A percentile compares a stretch with the other conserved stretches of the same genome.
Evolutionary conservation across 2,888 invertebrate species (phyloP).

Genomic region (Caenorhabditis virilis): DNA sequence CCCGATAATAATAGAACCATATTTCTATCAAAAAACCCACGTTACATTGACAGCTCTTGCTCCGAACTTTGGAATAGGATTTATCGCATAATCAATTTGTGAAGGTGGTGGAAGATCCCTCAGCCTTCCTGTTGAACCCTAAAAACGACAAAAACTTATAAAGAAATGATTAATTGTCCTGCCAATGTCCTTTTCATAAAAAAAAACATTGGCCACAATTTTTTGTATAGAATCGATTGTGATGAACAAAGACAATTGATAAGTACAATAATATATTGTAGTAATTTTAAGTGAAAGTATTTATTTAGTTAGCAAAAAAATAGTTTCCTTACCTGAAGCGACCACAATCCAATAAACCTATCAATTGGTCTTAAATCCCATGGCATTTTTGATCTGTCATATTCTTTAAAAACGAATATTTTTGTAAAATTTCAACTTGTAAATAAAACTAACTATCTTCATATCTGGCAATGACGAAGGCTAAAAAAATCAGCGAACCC

Average conservation of each 20-base stretch:
- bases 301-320: too few relatives aligned
- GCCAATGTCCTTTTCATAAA: too few relatives aligned
- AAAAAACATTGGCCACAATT: too few relatives aligned
- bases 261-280: too few relatives aligned
- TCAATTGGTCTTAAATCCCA: slow-evolving; percentile 64
- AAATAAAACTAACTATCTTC: slow-evolving; percentile 45
- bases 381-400: slow-evolving; percentile 59
- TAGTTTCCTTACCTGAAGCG: slow-evolving; percentile 42
- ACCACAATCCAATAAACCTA: slow-evolving; percentile 65
- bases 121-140: slow-evolving; percentile 22
- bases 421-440: neutral
- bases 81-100: slow-evolving; percentile 67
- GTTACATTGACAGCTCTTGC: slow-evolving; percentile 67
- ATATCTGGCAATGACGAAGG: slow-evolving; percentile 43
- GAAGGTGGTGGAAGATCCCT: slow-evolving; percentile 63
- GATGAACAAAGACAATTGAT: too few relatives aligned
- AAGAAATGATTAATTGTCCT: too few relatives aligned
- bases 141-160: too few relatives aligned
- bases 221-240: too few relatives aligned
- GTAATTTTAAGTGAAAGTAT: too few relatives aligned
- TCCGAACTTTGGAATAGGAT: slow-evolving; percentile 68
- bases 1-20: too few relatives aligned
- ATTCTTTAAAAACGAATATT: slow-evolving; percentile 29
- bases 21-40: too few relatives aligned
- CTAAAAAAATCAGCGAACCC: slow-evolving; percentile 24